phyloP scores from a whole-genome alignment of 1,140 invertebrate genomes.

The Chironomus tepperi region DNA sequence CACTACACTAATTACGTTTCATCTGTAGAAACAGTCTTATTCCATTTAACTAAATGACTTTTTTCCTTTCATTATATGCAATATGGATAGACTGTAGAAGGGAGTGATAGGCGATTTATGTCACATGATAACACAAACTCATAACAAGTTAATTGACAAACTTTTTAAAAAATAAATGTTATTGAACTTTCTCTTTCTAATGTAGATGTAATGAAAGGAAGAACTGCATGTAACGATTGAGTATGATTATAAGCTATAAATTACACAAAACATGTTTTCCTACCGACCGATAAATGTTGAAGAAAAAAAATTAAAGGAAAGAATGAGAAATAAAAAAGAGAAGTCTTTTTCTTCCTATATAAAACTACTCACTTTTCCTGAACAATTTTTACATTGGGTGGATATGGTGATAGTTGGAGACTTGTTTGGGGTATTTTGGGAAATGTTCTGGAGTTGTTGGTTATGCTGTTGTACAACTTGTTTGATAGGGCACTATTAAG shows the following conservation, averaged over 20 bases:
- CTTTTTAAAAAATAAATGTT: neutral
- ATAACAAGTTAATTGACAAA: neutral
- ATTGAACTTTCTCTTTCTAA: neutral
- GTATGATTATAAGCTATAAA: conserved; percentile 10
- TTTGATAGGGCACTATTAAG: no score
- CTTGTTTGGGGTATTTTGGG: no score
- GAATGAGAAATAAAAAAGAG: no score
- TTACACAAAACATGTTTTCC: conserved; percentile 14
- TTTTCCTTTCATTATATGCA: neutral
- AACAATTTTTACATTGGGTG: no score
- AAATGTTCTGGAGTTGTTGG: no score
- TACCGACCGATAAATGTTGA: neutral
- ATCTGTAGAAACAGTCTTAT: no score
- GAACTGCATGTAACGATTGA: neutral
- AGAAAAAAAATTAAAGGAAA: neutral
- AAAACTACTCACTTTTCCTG: no score
- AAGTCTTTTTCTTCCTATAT: no score
- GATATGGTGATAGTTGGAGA: no score
- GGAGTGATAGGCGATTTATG: neutral
- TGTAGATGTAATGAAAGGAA: neutral
- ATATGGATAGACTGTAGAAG: neutral
- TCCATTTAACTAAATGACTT: no score
- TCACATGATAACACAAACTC: neutral
- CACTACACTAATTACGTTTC: no score
- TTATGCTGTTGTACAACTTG: no score